Percentiles rank a stretch among this genome's conserved stretches.
Evolutionary conservation across 2,113 vertebrate species (phyloP).

Genomic region (Hippocampus comes): DNA sequence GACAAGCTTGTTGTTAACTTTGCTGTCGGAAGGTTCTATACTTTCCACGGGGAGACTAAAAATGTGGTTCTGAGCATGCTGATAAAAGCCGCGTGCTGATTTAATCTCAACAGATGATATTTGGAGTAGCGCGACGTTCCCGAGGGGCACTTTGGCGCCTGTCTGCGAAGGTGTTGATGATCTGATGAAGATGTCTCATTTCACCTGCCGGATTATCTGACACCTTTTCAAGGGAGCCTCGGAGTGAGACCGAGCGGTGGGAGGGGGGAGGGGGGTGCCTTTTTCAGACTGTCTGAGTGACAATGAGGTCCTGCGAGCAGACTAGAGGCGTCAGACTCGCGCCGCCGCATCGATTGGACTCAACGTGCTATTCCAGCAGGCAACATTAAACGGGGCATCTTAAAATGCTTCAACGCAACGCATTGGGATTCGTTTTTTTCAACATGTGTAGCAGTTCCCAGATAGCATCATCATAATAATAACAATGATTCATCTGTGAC

Average conservation of each 20-base stretch:
- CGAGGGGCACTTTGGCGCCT: slow-evolving; percentile 50
- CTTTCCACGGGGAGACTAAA: slow-evolving; percentile 9
- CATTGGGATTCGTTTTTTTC: too few species aligned
- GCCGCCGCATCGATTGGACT: slow-evolving; percentile 46
- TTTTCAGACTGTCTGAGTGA: slow-evolving; percentile 54
- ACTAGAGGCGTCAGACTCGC: slow-evolving; percentile 45
- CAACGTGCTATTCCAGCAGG: slow-evolving; percentile 5
- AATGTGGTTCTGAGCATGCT: slow-evolving; percentile 7
- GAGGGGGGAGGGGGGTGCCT: slow-evolving; percentile 22
- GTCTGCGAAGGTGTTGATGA: slow-evolving; percentile 58
- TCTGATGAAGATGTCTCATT: slow-evolving; percentile 68
- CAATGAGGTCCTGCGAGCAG: slow-evolving; percentile 47
- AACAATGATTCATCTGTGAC: too few species aligned
- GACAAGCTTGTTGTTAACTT: background rate
- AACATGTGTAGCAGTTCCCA: too few species aligned
- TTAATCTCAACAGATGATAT: slow-evolving; percentile 26
- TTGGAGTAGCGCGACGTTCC: slow-evolving; percentile 28
- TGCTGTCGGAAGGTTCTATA: background rate
- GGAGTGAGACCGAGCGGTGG: slow-evolving; percentile 41
- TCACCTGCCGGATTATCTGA: slow-evolving; percentile 59
- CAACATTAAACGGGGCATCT: background rate
- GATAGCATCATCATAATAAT: too few species aligned
- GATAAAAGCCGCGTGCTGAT: slow-evolving; percentile 26
- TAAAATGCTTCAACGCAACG: too few species aligned
- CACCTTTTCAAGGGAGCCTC: slow-evolving; percentile 42